Conservation (phyloP, 2,888 invertebrate genomes). For the Ophioninae sp. region DNA sequence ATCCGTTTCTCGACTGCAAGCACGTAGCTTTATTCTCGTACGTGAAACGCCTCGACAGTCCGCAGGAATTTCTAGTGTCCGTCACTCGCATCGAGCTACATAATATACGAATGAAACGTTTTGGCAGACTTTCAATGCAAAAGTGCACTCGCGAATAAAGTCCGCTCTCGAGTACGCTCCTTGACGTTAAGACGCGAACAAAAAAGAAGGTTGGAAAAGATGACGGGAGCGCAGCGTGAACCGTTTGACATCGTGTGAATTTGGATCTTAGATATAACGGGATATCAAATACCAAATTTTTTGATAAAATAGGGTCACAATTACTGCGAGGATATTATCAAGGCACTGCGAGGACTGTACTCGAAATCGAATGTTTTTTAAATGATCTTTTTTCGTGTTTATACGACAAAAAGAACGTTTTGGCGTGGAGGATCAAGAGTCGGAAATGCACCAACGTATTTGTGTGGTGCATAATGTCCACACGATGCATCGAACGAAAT, state of each 20-base stretch:
- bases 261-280: constrained; percentile 22
- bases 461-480: not conserved
- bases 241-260: not conserved
- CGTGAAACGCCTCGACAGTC: constrained; percentile 4
- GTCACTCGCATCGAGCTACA: not conserved
- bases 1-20: not conserved
- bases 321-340: no score
- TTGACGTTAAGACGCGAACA: not conserved
- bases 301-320: no score
- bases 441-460: constrained; percentile 7
- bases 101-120: constrained; percentile 4
- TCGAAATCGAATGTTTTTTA: no score
- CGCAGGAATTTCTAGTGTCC: not conserved
- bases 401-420: no score
- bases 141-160: constrained; percentile 9
- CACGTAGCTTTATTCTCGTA: not conserved
- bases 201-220: not conserved
- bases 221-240: constrained; percentile 9
- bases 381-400: no score
- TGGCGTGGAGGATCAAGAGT: not conserved
- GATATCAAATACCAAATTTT: not conserved
- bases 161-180: constrained; percentile 5
- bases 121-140: constrained; percentile 21
- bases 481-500: constrained; percentile 38
- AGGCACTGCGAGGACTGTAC: no score